These are phyloP conservation scores for Micromussa lordhowensis DNA, from an alignment of 92 coral and sea anemone genomes.

Conservation along the genomic window DNA sequence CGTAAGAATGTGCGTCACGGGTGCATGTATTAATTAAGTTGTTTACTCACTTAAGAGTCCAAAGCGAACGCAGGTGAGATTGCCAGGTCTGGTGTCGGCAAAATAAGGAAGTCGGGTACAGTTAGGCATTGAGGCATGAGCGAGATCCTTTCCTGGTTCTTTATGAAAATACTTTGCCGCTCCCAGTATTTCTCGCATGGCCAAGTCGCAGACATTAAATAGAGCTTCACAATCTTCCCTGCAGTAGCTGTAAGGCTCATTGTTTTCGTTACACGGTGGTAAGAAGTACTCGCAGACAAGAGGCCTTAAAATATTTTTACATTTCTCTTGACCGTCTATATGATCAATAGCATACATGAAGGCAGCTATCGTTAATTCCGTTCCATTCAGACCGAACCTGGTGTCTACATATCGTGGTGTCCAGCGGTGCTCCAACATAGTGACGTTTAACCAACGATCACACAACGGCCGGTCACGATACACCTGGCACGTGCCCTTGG, in stretches of 20 bases:
- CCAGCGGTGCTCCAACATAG: conserved; percentile 57
- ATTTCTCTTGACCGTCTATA: conserved; percentile 41
- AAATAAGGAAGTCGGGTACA: conserved; percentile 71
- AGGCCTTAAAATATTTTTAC: conserved; percentile 61
- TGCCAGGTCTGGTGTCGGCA: conserved; percentile 28
- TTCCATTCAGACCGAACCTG: conserved; percentile 72
- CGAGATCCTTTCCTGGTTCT: conserved; percentile 56
- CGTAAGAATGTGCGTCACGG: neutral
- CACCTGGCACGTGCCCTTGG: conserved; percentile 52
- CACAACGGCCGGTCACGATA: conserved; percentile 66
- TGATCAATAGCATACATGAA: conserved; percentile 58
- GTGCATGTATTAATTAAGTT: too few species aligned
- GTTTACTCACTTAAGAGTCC: conserved; percentile 83
- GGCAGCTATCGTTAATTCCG: conserved; percentile 50
- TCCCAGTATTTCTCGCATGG: conserved; percentile 77
- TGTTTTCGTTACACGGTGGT: conserved; percentile 72
- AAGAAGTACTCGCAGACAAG: conserved; percentile 81
- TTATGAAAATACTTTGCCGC: conserved; percentile 70
- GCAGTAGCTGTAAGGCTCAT: conserved; percentile 63
- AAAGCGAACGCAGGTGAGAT: conserved; percentile 74
- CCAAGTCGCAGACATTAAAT: conserved; percentile 59
- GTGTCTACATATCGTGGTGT: conserved; percentile 78
- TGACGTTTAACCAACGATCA: conserved; percentile 59
- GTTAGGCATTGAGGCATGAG: conserved; percentile 82
- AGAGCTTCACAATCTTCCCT: conserved; percentile 91